Evolutionary conservation across 2,888 invertebrate genomes (phyloP).

Genomic region (Xylophagus ater): DNA sequence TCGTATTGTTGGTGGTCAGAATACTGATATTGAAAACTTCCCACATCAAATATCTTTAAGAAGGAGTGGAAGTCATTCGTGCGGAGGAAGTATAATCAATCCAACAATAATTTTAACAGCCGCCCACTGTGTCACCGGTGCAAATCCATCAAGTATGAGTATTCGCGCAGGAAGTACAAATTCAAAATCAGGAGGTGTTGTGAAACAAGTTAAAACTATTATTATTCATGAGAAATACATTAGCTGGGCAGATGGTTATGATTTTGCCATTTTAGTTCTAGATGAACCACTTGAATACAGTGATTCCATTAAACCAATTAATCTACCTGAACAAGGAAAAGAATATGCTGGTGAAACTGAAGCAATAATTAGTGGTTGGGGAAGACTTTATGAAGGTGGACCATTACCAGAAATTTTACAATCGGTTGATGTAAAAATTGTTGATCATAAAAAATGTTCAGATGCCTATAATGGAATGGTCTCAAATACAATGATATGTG

Average conservation of each 20-base stretch:
- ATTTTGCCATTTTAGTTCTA: slow-evolving; percentile 46
- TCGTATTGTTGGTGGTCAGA: slow-evolving; percentile 6
- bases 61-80: neutral
- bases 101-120: slow-evolving; percentile 4
- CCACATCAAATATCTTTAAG: slow-evolving; percentile 7
- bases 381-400: slow-evolving; percentile 21
- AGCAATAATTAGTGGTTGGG: slow-evolving; percentile 16
- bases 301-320: slow-evolving; percentile 34
- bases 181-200: slow-evolving; percentile 17
- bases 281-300: slow-evolving; percentile 35
- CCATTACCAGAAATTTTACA: slow-evolving; percentile 28
- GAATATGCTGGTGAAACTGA: slow-evolving; percentile 1
- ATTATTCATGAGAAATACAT: slow-evolving; percentile 41
- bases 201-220: slow-evolving; percentile 38
- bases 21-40: slow-evolving; percentile 3
- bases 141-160: slow-evolving; percentile 6
- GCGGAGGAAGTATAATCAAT: slow-evolving; percentile 5
- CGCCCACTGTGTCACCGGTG: slow-evolving; percentile 12
- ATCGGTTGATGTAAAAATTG: slow-evolving; percentile 39
- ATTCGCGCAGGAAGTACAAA: slow-evolving; percentile 43
- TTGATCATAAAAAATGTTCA: slow-evolving; percentile 35
- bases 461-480: slow-evolving; percentile 28
- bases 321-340: slow-evolving; percentile 29
- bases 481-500: slow-evolving; percentile 30
- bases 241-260: slow-evolving; percentile 41